A percentile compares a stretch with the other conserved stretches of the same genome.
Evolutionary conservation across 2,113 vertebrate species (phyloP).

Genomic region (Naja naja): DNA sequence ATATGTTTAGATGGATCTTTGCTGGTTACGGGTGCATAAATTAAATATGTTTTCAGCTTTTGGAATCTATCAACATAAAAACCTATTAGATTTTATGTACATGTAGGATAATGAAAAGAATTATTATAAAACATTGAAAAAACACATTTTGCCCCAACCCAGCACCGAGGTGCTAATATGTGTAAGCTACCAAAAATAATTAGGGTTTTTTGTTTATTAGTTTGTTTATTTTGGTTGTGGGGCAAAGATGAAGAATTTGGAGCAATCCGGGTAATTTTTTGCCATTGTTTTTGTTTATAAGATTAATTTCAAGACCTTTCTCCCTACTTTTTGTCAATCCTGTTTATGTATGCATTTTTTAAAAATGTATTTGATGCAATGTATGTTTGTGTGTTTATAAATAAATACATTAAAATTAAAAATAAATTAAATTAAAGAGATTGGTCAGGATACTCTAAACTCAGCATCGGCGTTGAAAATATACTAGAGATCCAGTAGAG

Average conservation of each 20-base stretch:
- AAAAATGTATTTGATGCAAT: neutral
- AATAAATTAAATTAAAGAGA: neutral
- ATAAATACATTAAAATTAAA: neutral
- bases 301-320: too few species aligned
- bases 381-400: neutral
- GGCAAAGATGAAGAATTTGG: too few species aligned
- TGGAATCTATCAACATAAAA: neutral
- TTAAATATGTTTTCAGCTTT: neutral
- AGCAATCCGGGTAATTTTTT: too few species aligned
- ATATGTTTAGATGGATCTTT: neutral
- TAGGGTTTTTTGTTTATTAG: too few species aligned
- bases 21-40: neutral
- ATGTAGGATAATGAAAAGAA: neutral
- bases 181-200: too few species aligned
- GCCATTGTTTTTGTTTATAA: too few species aligned
- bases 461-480: neutral
- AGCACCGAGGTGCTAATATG: too few species aligned
- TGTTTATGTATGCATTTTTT: too few species aligned
- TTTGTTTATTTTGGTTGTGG: too few species aligned
- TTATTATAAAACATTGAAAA: too few species aligned
- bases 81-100: neutral
- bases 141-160: too few species aligned
- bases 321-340: too few species aligned
- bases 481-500: neutral
- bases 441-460: neutral